phyloP scores from a whole-genome alignment of 30 jellyfish, hydroid and myxozoan genomes.

The Mastigias papua region DNA sequence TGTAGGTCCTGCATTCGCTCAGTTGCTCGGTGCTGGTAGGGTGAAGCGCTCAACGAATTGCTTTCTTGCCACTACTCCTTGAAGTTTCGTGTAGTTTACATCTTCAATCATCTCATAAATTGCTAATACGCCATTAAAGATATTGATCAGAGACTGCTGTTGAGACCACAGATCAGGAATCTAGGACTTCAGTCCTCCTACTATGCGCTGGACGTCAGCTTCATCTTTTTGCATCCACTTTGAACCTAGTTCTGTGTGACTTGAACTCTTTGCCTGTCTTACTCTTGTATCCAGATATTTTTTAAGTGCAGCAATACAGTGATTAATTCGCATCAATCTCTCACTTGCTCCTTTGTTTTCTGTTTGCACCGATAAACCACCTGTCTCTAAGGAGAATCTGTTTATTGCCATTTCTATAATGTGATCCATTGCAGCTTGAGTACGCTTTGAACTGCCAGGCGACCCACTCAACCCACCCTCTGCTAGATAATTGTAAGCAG shows the following conservation, averaged over 20 bases:
- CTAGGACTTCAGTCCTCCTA: constrained; percentile 13
- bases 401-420: constrained; percentile 50
- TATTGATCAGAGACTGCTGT: neutral
- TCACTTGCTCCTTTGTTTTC: constrained; percentile 60
- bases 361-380: constrained; percentile 52
- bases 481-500: constrained; percentile 27
- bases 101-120: constrained; percentile 25
- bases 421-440: constrained; percentile 41
- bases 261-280: constrained; percentile 26
- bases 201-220: constrained; percentile 30
- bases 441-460: constrained; percentile 11
- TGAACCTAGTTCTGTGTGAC: constrained; percentile 40
- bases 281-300: constrained; percentile 12
- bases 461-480: constrained; percentile 49
- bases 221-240: constrained; percentile 15
- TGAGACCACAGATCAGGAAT: constrained; percentile 22
- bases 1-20: neutral
- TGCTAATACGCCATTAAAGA: constrained; percentile 23
- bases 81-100: constrained; percentile 27
- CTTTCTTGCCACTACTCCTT: constrained; percentile 36
- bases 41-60: constrained; percentile 11
- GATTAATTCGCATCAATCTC: constrained; percentile 50
- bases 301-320: constrained; percentile 31
- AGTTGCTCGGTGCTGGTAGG: constrained; percentile 12
- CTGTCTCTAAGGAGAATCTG: constrained; percentile 15